A percentile compares a stretch with the other conserved stretches of the same genome.
Conservation (phyloP, 2,797 vertebrate species). For the Todus mexicanus region DNA sequence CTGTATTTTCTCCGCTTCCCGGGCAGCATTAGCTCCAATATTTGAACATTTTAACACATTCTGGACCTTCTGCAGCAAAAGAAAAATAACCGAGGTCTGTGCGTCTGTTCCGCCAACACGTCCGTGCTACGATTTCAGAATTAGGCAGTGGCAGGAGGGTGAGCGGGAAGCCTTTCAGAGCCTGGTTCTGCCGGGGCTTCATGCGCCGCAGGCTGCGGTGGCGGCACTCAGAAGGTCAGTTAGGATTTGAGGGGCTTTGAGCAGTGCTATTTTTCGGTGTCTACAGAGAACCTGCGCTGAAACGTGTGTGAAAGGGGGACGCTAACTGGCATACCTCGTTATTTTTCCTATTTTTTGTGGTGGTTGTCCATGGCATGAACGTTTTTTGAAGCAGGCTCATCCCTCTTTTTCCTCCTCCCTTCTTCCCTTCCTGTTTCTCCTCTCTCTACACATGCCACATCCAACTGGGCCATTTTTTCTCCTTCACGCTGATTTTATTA, state of each 20-base stretch:
- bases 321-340: not conserved
- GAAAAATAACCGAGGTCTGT: not conserved
- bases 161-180: not conserved
- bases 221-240: not conserved
- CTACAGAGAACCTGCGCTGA: not conserved
- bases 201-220: not conserved
- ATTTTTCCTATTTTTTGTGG: not conserved
- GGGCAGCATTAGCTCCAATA: not conserved
- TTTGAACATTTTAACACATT: not conserved
- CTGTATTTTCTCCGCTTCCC: not conserved
- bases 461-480: not conserved
- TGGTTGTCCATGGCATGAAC: not conserved
- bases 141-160: not conserved
- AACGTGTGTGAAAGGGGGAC: accelerated
- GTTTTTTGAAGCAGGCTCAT: not conserved
- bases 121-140: not conserved
- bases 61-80: not conserved
- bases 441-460: conserved; percentile 36
- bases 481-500: conserved; percentile 52
- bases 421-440: not conserved
- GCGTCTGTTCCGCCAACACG: accelerated
- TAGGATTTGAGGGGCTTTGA: not conserved
- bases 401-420: not conserved
- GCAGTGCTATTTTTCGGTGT: not conserved
- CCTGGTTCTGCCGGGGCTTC: not conserved